Percentiles rank a stretch among this genome's conserved stretches.
Conservation (phyloP, 2,113 vertebrate genomes). For the Emydura subglobosa region DNA sequence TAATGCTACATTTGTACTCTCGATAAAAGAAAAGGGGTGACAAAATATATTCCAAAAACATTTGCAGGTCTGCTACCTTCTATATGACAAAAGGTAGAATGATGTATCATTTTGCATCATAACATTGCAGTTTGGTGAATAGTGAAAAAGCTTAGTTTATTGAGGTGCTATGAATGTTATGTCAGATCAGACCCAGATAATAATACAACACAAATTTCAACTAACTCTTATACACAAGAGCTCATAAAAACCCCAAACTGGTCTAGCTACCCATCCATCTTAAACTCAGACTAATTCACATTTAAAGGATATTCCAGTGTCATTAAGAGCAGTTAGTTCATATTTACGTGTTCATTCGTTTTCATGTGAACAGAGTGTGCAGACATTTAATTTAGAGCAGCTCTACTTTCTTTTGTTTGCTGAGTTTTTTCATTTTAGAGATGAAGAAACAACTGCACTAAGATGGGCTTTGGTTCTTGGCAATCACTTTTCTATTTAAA, state of each 20-base stretch:
- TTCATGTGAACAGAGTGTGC: neutral
- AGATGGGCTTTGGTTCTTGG: constrained; percentile 56
- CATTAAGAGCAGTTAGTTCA: neutral
- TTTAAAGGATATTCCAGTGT: neutral
- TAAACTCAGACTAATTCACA: neutral
- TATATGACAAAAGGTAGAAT: constrained; percentile 22
- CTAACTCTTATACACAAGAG: neutral
- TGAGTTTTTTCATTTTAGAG: constrained; percentile 44
- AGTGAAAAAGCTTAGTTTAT: neutral
- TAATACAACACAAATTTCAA: neutral
- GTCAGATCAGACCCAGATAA: neutral
- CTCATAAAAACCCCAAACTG: neutral
- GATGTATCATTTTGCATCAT: neutral
- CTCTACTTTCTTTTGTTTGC: constrained; percentile 48
- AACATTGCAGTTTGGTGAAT: constrained; percentile 19
- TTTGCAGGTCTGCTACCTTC: constrained; percentile 24
- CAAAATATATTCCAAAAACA: constrained; percentile 25
- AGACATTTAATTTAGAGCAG: constrained; percentile 55
- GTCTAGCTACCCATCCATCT: neutral
- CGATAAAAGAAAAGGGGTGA: constrained; percentile 29
- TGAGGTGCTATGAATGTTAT: neutral
- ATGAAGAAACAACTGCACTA: constrained; percentile 38
- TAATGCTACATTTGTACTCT: constrained; percentile 38
- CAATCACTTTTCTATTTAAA: constrained; percentile 28
- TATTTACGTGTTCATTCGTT: rapidly evolving